Evolutionary conservation across 2,113 vertebrate species (phyloP).

Genomic region (Epinephelus lanceolatus): DNA sequence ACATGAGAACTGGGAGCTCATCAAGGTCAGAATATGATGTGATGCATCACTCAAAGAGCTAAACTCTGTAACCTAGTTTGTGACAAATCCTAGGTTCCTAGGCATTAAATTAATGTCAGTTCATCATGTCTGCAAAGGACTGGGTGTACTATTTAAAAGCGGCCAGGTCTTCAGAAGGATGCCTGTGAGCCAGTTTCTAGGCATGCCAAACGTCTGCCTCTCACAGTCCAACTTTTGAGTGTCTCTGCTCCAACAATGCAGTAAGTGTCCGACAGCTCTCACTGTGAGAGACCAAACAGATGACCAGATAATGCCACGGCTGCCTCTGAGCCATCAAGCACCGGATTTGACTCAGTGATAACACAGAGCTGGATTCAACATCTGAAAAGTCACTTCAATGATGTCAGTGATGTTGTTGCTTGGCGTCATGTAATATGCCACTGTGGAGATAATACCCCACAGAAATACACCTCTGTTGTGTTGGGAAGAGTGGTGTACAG

Average conservation of each 20-base stretch:
- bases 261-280: conserved; percentile 35
- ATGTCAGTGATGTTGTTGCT: conserved; percentile 18
- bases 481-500: conserved; percentile 36
- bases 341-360: conserved; percentile 64
- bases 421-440: conserved; percentile 34
- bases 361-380: conserved; percentile 30
- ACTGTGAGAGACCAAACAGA: conserved; percentile 42
- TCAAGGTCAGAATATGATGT: background rate
- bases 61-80: conserved; percentile 15
- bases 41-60: conserved; percentile 1
- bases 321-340: conserved; percentile 28
- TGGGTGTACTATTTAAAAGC: conserved; percentile 15
- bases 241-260: conserved; percentile 57
- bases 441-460: conserved; percentile 19
- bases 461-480: conserved; percentile 37
- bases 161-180: conserved; percentile 37
- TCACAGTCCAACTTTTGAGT: conserved; percentile 11
- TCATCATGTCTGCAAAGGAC: conserved; percentile 22
- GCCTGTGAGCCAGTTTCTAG: conserved; percentile 20
- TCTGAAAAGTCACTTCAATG: conserved; percentile 41
- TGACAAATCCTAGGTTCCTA: background rate
- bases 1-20: conserved; percentile 10
- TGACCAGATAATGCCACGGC: conserved; percentile 48
- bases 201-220: conserved; percentile 41
- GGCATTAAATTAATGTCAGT: conserved; percentile 14